Evolutionary conservation across 1,140 invertebrate species (phyloP).

Genomic region (Apis dorsata): DNA sequence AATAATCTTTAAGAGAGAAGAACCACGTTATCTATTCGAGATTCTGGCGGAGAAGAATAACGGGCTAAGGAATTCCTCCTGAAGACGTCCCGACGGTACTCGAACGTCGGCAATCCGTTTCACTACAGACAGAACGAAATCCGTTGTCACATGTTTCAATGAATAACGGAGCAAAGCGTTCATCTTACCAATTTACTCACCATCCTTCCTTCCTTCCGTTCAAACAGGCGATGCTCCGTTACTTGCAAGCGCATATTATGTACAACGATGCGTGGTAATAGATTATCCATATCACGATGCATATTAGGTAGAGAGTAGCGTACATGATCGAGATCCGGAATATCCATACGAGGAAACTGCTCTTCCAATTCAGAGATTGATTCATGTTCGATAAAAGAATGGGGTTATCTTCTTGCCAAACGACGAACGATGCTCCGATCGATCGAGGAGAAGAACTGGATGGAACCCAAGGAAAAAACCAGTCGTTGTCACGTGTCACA

Average conservation of each 20-base stretch:
- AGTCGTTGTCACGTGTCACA: conserved; percentile 4
- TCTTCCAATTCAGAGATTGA: conserved; percentile 36
- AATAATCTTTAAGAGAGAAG: not conserved
- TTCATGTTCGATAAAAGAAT: conserved; percentile 30
- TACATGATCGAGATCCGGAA: conserved; percentile 64
- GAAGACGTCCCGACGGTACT: not conserved
- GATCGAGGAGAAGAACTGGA: not conserved
- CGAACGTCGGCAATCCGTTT: not conserved
- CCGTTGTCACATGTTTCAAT: not conserved
- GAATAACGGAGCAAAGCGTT: not conserved
- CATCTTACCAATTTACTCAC: conserved; percentile 13
- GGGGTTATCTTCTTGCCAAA: not conserved
- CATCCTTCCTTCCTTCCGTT: not conserved
- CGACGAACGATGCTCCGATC: not conserved
- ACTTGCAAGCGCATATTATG: conserved; percentile 68
- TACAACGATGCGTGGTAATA: conserved; percentile 71
- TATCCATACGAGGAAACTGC: conserved; percentile 62
- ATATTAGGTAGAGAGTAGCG: conserved; percentile 66
- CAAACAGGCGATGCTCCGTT: not conserved
- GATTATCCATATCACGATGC: conserved; percentile 68
- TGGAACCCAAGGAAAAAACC: no score
- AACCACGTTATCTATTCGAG: not conserved
- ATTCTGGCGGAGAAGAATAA: not conserved
- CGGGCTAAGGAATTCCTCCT: not conserved
- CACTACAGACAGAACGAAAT: conserved; percentile 22